phyloP scores from a whole-genome alignment of 2,888 invertebrate genomes.

The Entomobrya proxima region DNA sequence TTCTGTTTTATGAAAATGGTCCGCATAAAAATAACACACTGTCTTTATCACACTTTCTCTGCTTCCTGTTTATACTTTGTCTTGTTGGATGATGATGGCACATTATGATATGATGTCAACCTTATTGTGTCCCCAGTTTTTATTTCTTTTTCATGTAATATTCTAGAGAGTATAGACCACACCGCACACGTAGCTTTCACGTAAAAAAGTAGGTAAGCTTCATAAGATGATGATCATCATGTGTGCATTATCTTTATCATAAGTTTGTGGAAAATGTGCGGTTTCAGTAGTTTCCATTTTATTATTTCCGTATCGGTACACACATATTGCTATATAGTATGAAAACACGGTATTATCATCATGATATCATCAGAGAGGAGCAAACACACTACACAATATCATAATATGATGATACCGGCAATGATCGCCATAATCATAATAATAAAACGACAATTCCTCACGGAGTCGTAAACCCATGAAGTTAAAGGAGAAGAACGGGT shows the following conservation, averaged over 20 bases:
- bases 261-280: too few species aligned
- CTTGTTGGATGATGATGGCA: too few species aligned
- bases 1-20: too few species aligned
- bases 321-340: too few species aligned
- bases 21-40: not conserved
- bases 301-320: too few species aligned
- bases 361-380: not conserved
- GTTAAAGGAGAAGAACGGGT: not conserved
- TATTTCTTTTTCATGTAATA: not conserved
- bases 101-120: slow-evolving; percentile 2
- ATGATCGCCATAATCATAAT: slow-evolving; percentile 43
- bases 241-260: too few species aligned
- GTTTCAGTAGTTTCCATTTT: too few species aligned
- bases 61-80: too few species aligned
- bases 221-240: too few species aligned
- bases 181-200: too few species aligned
- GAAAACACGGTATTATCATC: too few species aligned
- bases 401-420: not conserved
- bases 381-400: not conserved
- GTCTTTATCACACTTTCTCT: not conserved
- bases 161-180: not conserved
- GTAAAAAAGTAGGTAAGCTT: too few species aligned
- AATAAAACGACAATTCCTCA: slow-evolving; percentile 48
- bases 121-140: not conserved
- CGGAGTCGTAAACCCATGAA: slow-evolving; percentile 38